These are phyloP conservation scores for Pollicipes pollicipes DNA, from an alignment of 1,140 invertebrate genomes.

Conservation along the genomic window DNA sequence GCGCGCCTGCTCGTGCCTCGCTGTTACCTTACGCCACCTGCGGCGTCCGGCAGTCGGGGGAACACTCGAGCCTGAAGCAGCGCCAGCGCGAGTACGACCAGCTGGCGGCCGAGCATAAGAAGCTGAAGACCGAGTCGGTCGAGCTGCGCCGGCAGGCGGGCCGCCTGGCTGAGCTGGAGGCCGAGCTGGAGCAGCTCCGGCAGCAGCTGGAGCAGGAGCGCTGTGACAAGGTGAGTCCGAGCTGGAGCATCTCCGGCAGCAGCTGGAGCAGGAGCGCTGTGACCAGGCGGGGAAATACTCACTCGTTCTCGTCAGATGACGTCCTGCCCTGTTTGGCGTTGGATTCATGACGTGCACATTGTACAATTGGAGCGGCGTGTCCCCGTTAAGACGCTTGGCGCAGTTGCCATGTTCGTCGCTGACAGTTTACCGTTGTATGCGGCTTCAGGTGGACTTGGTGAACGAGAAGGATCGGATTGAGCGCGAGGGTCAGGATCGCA, in stretches of 20 bases:
- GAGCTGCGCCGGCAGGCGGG: constrained; percentile 38
- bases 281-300: constrained; percentile 25
- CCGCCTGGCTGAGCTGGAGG: constrained; percentile 52
- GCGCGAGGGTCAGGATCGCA: constrained; percentile 31
- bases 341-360: too few species aligned
- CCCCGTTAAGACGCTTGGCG: too few species aligned
- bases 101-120: constrained; percentile 38
- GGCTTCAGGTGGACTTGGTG: constrained; percentile 51
- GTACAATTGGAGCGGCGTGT: too few species aligned
- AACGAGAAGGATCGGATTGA: constrained; percentile 40
- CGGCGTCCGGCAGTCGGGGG: not conserved
- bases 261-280: not conserved
- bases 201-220: constrained; percentile 17
- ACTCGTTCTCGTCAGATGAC: too few species aligned
- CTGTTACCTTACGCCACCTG: too few species aligned
- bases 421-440: too few species aligned
- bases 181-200: constrained; percentile 19
- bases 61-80: not conserved
- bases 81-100: not conserved
- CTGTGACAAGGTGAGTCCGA: constrained; percentile 13
- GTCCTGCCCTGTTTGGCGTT: too few species aligned
- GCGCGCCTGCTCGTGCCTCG: too few species aligned
- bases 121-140: constrained; percentile 41
- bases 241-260: not conserved
- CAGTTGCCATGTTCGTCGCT: too few species aligned